phyloP scores from a whole-genome alignment of 2,888 invertebrate species.

The Melanophora roralis region DNA sequence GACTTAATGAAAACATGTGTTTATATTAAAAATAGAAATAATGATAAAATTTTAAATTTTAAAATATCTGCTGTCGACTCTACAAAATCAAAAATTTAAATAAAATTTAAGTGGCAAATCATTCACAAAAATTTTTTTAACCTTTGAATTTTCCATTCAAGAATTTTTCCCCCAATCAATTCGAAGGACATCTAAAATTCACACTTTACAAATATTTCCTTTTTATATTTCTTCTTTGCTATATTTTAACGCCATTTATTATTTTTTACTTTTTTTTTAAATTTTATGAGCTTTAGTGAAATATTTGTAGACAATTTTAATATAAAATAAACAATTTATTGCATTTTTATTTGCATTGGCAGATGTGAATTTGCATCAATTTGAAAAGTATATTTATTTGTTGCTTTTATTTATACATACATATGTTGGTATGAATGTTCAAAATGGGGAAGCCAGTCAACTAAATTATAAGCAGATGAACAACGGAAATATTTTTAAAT shows the following conservation, averaged over 20 bases:
- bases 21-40: not conserved
- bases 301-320: constrained; percentile 10
- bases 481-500: not conserved
- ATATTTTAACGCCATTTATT: not conserved
- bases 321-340: not conserved
- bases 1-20: not conserved
- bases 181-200: too few species aligned
- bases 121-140: too few species aligned
- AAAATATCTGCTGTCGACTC: too few species aligned
- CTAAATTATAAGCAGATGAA: not conserved
- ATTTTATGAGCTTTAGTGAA: constrained; percentile 12
- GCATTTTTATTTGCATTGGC: not conserved
- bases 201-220: not conserved
- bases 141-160: too few species aligned
- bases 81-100: too few species aligned
- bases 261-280: too few species aligned
- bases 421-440: not conserved
- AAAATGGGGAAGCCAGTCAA: not conserved
- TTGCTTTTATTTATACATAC: too few species aligned
- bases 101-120: too few species aligned
- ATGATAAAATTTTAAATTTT: not conserved
- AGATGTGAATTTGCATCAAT: not conserved
- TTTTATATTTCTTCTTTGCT: not conserved
- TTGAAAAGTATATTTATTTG: not conserved
- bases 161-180: too few species aligned